Percentiles rank a stretch among this genome's conserved stretches.
phyloP scores from a whole-genome alignment of 2,888 invertebrate genomes.

The Bibio marci region DNA sequence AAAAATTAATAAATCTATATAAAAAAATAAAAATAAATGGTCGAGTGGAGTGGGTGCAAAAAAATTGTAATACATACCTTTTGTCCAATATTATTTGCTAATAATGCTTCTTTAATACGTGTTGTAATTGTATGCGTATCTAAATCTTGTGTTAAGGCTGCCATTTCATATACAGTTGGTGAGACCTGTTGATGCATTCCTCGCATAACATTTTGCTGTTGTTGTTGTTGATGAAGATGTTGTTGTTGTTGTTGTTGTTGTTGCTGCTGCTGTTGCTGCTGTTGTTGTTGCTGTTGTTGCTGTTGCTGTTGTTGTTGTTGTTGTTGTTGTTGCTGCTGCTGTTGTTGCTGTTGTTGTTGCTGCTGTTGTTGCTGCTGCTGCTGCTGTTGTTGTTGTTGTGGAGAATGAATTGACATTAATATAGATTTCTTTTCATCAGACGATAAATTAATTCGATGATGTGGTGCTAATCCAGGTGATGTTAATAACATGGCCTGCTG shows the following conservation, averaged over 20 bases:
- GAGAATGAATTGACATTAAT: constrained; percentile 40
- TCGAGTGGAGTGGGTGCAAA: too few species aligned
- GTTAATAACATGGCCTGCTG: constrained; percentile 45
- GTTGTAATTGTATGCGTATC: constrained; percentile 94
- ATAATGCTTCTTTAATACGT: constrained; percentile 88
- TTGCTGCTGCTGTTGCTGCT: too few species aligned
- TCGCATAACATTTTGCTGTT: constrained; percentile 44
- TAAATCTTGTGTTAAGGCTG: constrained; percentile 86
- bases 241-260: constrained; percentile 25
- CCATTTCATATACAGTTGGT: constrained; percentile 96
- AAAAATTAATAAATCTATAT: too few species aligned
- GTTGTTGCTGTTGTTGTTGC: constrained; percentile 10
- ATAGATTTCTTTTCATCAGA: constrained; percentile 40
- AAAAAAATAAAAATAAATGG: too few species aligned
- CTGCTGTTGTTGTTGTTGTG: too few species aligned
- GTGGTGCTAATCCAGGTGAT: constrained; percentile 59
- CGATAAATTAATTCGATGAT: constrained; percentile 51
- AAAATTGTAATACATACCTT: constrained; percentile 50
- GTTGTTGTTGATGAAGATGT: constrained; percentile 33
- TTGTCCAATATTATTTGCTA: constrained; percentile 95
- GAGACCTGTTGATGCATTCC: constrained; percentile 70
- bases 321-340: background rate
- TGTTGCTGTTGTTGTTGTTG: constrained; percentile 11
- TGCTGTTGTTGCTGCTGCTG: background rate
- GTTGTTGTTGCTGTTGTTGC: constrained; percentile 32